A percentile compares a stretch with the other conserved stretches of the same genome.
Evolutionary conservation across 2,113 vertebrate genomes (phyloP).

Genomic region (Triplophysa tibetana): DNA sequence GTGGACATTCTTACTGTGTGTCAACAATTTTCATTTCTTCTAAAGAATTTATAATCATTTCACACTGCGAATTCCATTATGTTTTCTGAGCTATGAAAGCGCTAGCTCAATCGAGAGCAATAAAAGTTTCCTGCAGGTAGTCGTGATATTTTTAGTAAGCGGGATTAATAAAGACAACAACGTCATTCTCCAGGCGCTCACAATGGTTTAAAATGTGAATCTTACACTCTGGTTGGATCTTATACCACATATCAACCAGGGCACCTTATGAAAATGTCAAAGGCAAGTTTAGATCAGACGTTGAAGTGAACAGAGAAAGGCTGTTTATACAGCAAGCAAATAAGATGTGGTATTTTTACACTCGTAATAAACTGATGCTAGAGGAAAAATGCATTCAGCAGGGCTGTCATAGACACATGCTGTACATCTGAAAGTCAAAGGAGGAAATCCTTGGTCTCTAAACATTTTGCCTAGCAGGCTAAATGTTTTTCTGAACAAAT

Average conservation of each 20-base stretch:
- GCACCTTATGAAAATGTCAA: conserved; percentile 69
- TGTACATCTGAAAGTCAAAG: background rate
- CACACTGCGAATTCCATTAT: too few species aligned
- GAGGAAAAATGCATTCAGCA: conserved; percentile 1
- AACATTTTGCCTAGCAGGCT: background rate
- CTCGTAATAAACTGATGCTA: background rate
- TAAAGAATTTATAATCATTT: too few species aligned
- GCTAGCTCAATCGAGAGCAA: background rate
- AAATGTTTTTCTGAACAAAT: background rate
- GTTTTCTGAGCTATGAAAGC: too few species aligned
- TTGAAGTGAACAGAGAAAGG: conserved; percentile 6
- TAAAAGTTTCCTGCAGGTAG: background rate
- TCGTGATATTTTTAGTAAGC: conserved; percentile 46
- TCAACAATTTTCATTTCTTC: too few species aligned
- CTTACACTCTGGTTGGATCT: conserved; percentile 41
- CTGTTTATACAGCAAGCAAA: conserved; percentile 4
- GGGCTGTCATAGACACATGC: background rate
- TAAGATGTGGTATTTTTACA: conserved; percentile 25
- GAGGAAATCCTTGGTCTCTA: background rate
- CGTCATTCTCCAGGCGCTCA: conserved; percentile 62
- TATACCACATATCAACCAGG: conserved; percentile 62
- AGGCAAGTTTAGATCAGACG: conserved; percentile 55
- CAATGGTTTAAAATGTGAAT: conserved; percentile 64
- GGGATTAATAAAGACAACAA: conserved; percentile 60
- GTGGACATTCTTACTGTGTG: too few species aligned